Base-by-base conservation (phyloP, 2,888 invertebrate genomes). In the Agrypnus murinus region DNA sequence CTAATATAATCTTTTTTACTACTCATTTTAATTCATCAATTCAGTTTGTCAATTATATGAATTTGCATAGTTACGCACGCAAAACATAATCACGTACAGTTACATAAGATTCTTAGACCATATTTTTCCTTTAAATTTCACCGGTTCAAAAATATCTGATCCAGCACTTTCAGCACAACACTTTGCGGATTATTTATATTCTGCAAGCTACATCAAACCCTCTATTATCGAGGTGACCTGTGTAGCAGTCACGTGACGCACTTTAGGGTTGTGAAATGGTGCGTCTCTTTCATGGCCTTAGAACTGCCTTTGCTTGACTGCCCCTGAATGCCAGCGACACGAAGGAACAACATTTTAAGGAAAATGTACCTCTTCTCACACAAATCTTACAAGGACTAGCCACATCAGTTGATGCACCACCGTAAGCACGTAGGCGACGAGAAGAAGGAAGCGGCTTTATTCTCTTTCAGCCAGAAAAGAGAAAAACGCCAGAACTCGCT, bases 311-410 rank as follows among this genome's bases (percentile, higher is more conserved):
- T 78, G 77, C 77, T 79, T 77, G 74, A 77, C 69, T 77, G 78
- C 73, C 62, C 76, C 72, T 76, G 75, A 79, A 79, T 79, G 73
- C 75, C 70, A 57, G 73, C 78, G 71, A 77, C 78, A 77, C 78
- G 78, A 72, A 71, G 71, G 74, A 69, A 76, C 73, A 70, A 71
- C 71, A 57, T 71, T 63, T 57, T 63, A 71, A 71, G 62, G 66
- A 71, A 66, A 66, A 66, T 66, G 62, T 71, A 66, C 62, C 58
- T 71, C 66, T 62, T 50, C 66, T 62, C 70, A 63, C 66, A 71
- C 66, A 71, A 66, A 71, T 57, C 66, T 60, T 65, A 62, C 58
- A 58, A 43, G 58, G 31, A 43, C 58, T 19, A 43, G 43, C 58
- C 58, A 17, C 53, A 36, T 48, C 48, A 48, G 34, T 36, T 36